Evolutionary conservation across 2,113 vertebrate genomes (phyloP).

Genomic region (Ancistrus triradiatus): DNA sequence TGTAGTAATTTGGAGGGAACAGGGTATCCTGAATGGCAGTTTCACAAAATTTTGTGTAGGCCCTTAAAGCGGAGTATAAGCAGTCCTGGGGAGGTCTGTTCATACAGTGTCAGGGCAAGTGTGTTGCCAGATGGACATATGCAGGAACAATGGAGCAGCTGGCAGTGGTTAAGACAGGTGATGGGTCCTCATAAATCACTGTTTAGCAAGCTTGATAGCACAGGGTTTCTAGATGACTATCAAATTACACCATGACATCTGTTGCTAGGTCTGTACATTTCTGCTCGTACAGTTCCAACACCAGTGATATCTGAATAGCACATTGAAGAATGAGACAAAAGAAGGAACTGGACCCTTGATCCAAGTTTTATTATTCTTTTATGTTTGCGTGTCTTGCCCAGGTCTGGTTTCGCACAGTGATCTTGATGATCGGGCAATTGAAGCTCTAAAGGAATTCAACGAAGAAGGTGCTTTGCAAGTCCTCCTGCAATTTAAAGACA

Average conservation of each 20-base stretch:
- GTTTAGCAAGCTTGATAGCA: slow-evolving; percentile 58
- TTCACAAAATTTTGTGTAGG: slow-evolving; percentile 24
- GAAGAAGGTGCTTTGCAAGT: slow-evolving; percentile 98
- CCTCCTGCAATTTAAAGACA: slow-evolving; percentile 98
- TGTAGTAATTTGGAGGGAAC: slow-evolving; percentile 24
- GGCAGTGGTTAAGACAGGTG: slow-evolving; percentile 66
- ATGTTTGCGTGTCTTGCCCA: slow-evolving; percentile 53
- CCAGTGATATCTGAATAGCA: slow-evolving; percentile 39
- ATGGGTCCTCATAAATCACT: slow-evolving; percentile 54
- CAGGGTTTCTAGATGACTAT: slow-evolving; percentile 52
- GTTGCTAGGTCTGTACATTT: slow-evolving; percentile 60
- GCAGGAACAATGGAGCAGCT: slow-evolving; percentile 67
- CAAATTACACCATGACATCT: slow-evolving; percentile 63
- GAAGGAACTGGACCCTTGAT: slow-evolving; percentile 8
- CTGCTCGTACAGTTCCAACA: slow-evolving; percentile 1
- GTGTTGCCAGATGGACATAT: slow-evolving; percentile 58
- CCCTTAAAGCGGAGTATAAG: slow-evolving; percentile 17
- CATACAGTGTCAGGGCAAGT: slow-evolving; percentile 44
- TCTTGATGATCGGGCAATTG: slow-evolving; percentile 98
- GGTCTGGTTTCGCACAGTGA: slow-evolving; percentile 98
- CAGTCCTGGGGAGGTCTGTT: slow-evolving; percentile 23
- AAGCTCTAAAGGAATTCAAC: slow-evolving; percentile 99
- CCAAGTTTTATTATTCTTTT: slow-evolving; percentile 28
- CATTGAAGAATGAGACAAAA: slow-evolving; percentile 8
- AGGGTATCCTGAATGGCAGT: slow-evolving; percentile 15